These are phyloP conservation scores for Cichladusa arquata DNA, from an alignment of 2,113 vertebrate genomes.

Conservation along the genomic window DNA sequence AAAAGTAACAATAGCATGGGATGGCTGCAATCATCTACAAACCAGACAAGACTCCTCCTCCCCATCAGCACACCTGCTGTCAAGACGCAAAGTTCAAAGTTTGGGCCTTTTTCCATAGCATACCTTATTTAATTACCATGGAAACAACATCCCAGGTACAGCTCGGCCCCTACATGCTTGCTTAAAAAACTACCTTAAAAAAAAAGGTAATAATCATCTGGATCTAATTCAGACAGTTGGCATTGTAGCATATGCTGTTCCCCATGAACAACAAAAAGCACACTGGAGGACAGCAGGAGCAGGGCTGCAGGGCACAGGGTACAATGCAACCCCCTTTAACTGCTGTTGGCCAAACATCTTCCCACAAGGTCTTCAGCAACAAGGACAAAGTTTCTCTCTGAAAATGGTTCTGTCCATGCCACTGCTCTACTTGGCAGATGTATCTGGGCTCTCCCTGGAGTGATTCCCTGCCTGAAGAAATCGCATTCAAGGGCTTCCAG, in stretches of 20 bases:
- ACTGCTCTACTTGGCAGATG: accelerated
- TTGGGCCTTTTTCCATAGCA: neutral
- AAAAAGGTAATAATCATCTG: neutral
- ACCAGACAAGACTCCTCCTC: neutral
- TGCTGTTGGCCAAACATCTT: neutral
- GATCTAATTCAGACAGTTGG: neutral
- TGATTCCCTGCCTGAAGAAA: neutral
- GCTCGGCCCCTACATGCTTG: neutral
- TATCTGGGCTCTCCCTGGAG: accelerated
- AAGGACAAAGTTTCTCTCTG: neutral
- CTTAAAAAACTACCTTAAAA: neutral
- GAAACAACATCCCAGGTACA: neutral
- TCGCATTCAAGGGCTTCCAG: accelerated
- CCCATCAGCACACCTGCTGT: neutral
- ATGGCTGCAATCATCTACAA: neutral
- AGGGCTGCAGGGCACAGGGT: accelerated
- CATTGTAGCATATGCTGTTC: neutral
- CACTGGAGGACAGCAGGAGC: neutral
- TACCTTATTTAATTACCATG: neutral
- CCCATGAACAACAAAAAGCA: neutral
- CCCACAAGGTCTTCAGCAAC: neutral
- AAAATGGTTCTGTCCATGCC: accelerated
- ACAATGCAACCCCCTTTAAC: neutral
- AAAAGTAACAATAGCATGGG: neutral
- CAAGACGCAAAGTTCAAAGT: neutral